Conservation (phyloP, 2,797 vertebrate genomes). For the Enoplosus armatus region DNA sequence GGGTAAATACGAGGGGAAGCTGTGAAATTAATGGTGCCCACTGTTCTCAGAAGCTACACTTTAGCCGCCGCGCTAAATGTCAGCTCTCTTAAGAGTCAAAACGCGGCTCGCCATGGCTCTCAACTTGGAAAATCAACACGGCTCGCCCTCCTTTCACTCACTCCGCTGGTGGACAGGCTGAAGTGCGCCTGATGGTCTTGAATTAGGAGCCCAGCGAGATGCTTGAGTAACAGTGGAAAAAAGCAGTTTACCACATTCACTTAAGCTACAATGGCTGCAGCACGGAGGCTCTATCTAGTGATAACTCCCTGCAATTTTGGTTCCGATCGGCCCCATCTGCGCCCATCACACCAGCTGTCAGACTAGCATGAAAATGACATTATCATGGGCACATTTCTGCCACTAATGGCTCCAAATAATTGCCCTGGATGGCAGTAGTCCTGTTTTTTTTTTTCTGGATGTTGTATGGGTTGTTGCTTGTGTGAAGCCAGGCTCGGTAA, state of each 20-base stretch:
- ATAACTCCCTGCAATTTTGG: constrained; percentile 73
- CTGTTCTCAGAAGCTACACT: constrained; percentile 74
- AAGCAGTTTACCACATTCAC: constrained; percentile 72
- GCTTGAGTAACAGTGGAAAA: constrained; percentile 64
- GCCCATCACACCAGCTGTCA: constrained; percentile 65
- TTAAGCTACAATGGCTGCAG: constrained; percentile 53
- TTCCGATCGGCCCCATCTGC: constrained; percentile 63
- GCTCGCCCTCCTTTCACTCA: constrained; percentile 39
- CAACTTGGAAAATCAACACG: constrained; percentile 59
- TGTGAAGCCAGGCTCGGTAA: constrained; percentile 25
- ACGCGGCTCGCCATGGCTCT: constrained; percentile 59
- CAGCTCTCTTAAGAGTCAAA: constrained; percentile 77
- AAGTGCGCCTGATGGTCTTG: constrained; percentile 74
- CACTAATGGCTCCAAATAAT: constrained; percentile 72
- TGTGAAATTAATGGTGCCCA: constrained; percentile 76
- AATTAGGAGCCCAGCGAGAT: constrained; percentile 70
- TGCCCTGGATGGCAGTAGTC: constrained; percentile 48
- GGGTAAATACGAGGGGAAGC: constrained; percentile 56
- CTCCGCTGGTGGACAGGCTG: constrained; percentile 49
- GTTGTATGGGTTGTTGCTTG: constrained; percentile 25
- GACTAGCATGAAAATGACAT: constrained; percentile 65
- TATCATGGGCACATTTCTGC: constrained; percentile 63
- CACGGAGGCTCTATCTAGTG: constrained; percentile 31
- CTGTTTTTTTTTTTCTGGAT: constrained; percentile 28
- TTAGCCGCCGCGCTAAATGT: constrained; percentile 77